These are phyloP conservation scores for Melanotaenia nigrans DNA, from an alignment of 2,797 vertebrate species.

Conservation along the genomic window DNA sequence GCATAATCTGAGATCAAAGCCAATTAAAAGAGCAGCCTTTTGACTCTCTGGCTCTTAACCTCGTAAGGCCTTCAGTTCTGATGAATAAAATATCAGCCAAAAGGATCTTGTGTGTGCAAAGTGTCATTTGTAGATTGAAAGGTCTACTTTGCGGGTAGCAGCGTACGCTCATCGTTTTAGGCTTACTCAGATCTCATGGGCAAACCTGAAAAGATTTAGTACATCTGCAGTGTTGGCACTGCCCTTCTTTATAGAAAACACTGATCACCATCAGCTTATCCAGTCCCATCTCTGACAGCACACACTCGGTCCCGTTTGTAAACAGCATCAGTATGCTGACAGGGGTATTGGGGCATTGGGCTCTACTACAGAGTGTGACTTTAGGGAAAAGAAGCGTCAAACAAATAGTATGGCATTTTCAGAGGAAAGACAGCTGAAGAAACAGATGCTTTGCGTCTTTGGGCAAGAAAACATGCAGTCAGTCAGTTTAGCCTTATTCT, in stretches of 20 bases:
- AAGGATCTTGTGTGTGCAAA: conserved; percentile 53
- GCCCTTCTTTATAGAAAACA: conserved; percentile 22
- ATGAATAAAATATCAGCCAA: conserved; percentile 79
- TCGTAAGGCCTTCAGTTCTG: conserved; percentile 60
- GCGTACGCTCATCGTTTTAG: conserved; percentile 40
- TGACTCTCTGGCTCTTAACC: conserved; percentile 76
- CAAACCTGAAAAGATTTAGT: conserved; percentile 40
- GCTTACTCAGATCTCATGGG: conserved; percentile 45
- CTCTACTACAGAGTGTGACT: conserved; percentile 26
- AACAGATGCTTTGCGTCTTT: conserved; percentile 44
- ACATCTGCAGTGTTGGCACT: conserved; percentile 39
- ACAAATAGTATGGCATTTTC: conserved; percentile 43
- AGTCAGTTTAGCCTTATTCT: conserved; percentile 45
- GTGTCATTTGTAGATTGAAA: conserved; percentile 51
- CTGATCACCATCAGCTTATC: conserved; percentile 70
- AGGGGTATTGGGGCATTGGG: conserved; percentile 33
- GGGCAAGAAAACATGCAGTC: conserved; percentile 33
- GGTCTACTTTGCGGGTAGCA: conserved; percentile 33
- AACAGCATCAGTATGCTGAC: conserved; percentile 49
- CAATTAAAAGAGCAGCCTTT: conserved; percentile 78
- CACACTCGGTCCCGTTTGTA: conserved; percentile 53
- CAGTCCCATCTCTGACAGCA: conserved; percentile 40
- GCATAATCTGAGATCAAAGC: conserved; percentile 77
- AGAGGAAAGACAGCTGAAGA: conserved; percentile 29
- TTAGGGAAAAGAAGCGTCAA: conserved; percentile 20